Conservation (phyloP, 2,113 vertebrate genomes). For the Cochlearius cochlearius region DNA sequence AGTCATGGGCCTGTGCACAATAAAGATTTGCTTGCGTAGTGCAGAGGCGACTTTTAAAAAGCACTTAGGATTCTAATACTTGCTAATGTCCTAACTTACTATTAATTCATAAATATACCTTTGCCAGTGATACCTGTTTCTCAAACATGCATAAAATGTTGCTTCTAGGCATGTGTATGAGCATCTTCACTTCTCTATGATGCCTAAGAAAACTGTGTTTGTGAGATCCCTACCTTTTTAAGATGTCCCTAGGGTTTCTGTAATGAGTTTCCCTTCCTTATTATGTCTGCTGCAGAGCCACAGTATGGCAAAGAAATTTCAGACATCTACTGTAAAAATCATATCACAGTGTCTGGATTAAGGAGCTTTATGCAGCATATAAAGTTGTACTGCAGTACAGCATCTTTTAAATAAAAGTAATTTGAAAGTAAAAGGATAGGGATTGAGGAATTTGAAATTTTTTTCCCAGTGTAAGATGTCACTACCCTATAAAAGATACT, state of each 20-base stretch:
- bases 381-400: not conserved
- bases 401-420: not conserved
- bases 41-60: not conserved
- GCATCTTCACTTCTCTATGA: not conserved
- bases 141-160: not conserved
- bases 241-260: not conserved
- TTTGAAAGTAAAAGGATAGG: not conserved
- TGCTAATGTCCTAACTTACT: not conserved
- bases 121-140: not conserved
- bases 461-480: not conserved
- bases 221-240: not conserved
- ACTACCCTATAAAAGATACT: not conserved
- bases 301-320: not conserved
- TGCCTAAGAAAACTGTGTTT: not conserved
- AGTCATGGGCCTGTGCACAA: fast-evolving
- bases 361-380: not conserved
- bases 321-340: not conserved
- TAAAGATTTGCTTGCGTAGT: not conserved
- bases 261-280: not conserved
- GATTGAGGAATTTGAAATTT: not conserved
- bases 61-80: not conserved
- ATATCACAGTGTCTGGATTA: not conserved
- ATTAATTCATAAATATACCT: not conserved
- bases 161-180: not conserved
- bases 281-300: not conserved